Base-by-base conservation (phyloP, 92 coral and sea anemone genomes). In the Epizoanthus stellaris region DNA sequence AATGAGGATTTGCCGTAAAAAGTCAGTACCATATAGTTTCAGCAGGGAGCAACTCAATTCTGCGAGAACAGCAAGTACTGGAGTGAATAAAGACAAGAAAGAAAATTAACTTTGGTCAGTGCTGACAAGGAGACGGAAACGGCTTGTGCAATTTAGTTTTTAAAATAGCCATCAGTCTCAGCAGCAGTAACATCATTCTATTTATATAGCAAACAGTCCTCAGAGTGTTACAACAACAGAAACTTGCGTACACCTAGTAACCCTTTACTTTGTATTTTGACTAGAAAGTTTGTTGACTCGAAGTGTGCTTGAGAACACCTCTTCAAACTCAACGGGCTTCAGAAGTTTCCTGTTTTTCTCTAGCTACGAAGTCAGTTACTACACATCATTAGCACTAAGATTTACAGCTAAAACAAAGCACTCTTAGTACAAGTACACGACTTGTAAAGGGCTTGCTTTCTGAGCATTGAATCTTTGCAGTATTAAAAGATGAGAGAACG, bases 161-260 rank as follows among this genome's bases (percentile, higher is more conserved):
- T 63, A 17, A 47, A 21, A 52, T 52, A 52, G 56, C 56, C 2
- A 9, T 9, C 1, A 67, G 71, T 86, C 67, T 69, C 38, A 69
- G 77, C n/a, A 38, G 70, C 67, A 68, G 62, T 43, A 63, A 14
- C 67, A 45, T 13, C 59, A 76, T 66, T 68, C 54, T 93, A 93
- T 93, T 93, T 91, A 85, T 89, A 89, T 72, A 91, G 93, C 93
- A 93, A 93, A 93, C 97, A 93, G 84, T 45, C 12, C 56, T 72
- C 75, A 69, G 89, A 91, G 97, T 88, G 97, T 76, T 93, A 80
- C 85, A 64, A 93, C 82, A 93, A 93, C 97, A 93, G 87, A 82
- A 62, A 70, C 43, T 20, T 60, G 66, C 47, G 45, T 73, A 36
- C 30, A 62, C 13, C 81, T 42, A 76, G 54, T 85, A 85, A 85